Base-by-base conservation (phyloP, 2,113 vertebrate species). In the Sinosuthora webbiana region DNA sequence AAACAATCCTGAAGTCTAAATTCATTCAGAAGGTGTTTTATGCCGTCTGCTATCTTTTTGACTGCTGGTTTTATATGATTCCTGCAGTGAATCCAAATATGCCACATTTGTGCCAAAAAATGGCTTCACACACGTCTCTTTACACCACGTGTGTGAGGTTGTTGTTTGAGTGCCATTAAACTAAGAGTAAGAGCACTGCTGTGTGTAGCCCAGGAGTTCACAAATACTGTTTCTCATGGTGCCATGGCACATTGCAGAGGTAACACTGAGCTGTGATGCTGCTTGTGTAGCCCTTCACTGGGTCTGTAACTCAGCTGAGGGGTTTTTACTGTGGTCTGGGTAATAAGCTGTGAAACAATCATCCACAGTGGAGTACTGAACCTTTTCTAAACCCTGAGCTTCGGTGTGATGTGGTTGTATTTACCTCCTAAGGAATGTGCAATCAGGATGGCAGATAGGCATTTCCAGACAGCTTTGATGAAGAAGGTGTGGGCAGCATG, bases 401-500 rank as follows among this genome's bases (percentile, higher is more conserved):
- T 82, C 24, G 2, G 3, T 52, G 6, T 81, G 7, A 62, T 47
- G 27, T 59, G 19, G 4, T 88, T 88, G 20, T 71, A 5, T 81
- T 76, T 89, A 15, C 69, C 78, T 83, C 89, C 94, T 49, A 96
- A 99, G 99, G 97, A 95, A 52, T 98, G 98, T 52, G 98, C 98
- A 79, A 75, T 80, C 78, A 98, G 88, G 89, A 62, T 98, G 59
- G 99, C 99, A 10, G 98, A 97, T 82, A 98, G 97, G 95, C 98
- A 99, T 83, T 99, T 98, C 95, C 97, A 47, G 62, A 96, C 97
- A 86, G 96, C 97, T 80, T 97, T 99, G 82, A 97, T 99, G 97
- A 99, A 97, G 97, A 99, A 98, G 94, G 98, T 98, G 27, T 99
- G 99, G 99, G 88, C 91, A 19, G 98, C 97, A 6, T 99, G 99